These are phyloP conservation scores for Capromys pilorides DNA, from an alignment of 2,797 vertebrate genomes.

Conservation along the genomic window DNA sequence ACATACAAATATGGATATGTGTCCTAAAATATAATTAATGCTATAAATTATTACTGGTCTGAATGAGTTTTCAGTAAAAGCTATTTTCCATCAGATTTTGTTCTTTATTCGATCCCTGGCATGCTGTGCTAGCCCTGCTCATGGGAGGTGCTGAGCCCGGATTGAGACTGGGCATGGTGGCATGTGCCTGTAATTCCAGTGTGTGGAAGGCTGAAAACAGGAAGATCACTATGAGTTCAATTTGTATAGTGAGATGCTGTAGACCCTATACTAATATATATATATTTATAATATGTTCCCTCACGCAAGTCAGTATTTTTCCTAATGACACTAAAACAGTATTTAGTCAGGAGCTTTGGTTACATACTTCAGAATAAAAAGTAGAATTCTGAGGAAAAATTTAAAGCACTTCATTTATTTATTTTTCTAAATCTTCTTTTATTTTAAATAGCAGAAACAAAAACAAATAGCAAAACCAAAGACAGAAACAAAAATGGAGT, in stretches of 20 bases:
- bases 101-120: neutral
- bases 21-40: neutral
- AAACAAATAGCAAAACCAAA: too few species aligned
- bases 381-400: neutral
- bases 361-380: neutral
- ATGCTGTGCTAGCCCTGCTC: too few species aligned
- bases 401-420: slow-evolving; percentile 19
- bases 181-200: too few species aligned
- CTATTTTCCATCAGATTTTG: neutral
- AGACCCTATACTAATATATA: too few species aligned
- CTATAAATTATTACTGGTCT: neutral
- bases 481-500: too few species aligned
- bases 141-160: too few species aligned
- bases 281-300: neutral
- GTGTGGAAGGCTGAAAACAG: too few species aligned
- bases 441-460: too few species aligned
- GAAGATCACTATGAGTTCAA: too few species aligned
- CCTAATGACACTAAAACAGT: neutral
- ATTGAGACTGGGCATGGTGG: too few species aligned
- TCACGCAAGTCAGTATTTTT: slow-evolving; percentile 20
- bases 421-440: too few species aligned
- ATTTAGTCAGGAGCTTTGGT: slow-evolving; percentile 20
- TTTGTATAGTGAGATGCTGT: too few species aligned
- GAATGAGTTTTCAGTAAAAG: slow-evolving; percentile 31
- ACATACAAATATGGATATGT: neutral